Conservation (phyloP, 2,888 invertebrate genomes). For the Lepidochrysops patricia region DNA sequence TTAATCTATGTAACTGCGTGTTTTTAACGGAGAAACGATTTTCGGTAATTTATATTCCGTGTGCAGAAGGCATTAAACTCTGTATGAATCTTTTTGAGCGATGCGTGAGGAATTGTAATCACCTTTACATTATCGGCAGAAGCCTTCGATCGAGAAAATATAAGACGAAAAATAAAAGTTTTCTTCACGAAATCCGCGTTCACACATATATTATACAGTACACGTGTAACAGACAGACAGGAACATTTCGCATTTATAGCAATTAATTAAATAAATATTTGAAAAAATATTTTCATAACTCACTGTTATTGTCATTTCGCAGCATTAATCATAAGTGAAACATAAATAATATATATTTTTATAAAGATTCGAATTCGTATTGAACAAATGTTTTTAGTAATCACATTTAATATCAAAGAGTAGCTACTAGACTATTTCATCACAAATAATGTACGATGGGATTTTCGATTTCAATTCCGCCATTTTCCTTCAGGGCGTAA, state of each 20-base stretch:
- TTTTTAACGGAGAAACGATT: not conserved
- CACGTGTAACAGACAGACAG: too few species aligned
- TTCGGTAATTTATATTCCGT: not conserved
- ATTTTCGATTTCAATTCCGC: conserved; percentile 1
- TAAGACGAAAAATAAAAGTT: too few species aligned
- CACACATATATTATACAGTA: too few species aligned
- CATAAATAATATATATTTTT: not conserved
- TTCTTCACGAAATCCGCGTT: too few species aligned
- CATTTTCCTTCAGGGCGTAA: conserved; percentile 3
- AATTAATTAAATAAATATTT: too few species aligned
- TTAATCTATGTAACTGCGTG: not conserved
- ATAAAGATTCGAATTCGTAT: not conserved
- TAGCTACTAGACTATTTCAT: not conserved
- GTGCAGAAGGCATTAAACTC: not conserved
- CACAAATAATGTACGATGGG: not conserved
- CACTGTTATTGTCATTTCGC: too few species aligned
- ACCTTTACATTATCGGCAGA: not conserved
- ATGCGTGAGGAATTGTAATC: not conserved
- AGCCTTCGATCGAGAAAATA: not conserved
- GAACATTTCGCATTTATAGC: too few species aligned
- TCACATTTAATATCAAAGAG: not conserved
- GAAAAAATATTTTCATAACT: too few species aligned
- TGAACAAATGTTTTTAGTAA: not conserved
- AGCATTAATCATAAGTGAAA: too few species aligned
- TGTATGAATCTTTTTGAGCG: not conserved